Base-by-base conservation (phyloP, 2,113 vertebrate genomes). In the Plestiodon gilberti region DNA sequence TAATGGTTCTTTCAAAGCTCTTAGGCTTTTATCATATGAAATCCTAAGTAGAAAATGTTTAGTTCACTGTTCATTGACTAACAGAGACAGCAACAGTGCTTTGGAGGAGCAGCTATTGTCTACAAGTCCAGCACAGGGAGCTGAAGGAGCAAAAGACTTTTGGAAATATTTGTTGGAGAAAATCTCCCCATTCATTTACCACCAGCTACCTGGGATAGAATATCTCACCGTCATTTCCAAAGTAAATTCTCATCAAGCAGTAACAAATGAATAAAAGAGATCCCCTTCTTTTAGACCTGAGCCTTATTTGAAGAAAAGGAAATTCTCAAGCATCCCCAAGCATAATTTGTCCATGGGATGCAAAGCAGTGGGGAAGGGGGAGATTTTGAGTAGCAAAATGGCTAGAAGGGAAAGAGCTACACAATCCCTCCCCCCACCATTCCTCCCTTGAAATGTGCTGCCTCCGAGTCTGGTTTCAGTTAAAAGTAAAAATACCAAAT, bases 1-100 rank as follows among this genome's bases (percentile, higher is more conserved):
- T 96, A 96, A 96, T 95, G 95, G 94, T 92, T 94, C 89, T 93
- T 96, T 96, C 94, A 95, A 95, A 95, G 94, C 94, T 96, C 95
- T 95, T 94, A 94, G 91, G 94, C 94, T 96, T 96, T 96, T 96
- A 95, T 96, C 93, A 91, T 81, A 89, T 90, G 94, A 96, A 96
- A 95, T 90, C 90, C 91, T 94, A 95, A 96, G 91, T 89, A 95
- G 93, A 92, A 96, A 96, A 95, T 95, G 95, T 93, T 96, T 96
- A 93, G 93, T 95, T 96, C 95, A 89, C 88, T 94, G 89, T 85
- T 96, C 93, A 95, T 91, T 96, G 96, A 96, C 92, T 95, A 96
- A 96, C 88, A 94, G 91, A 95, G 91, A 95, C 81, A 93, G 90
- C 89, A 96, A 95, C 92, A 90, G 92, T 86, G 94, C 93, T 93